Conservation (phyloP, 1,140 invertebrate species). For the Trachymyrmex septentrionalis region DNA sequence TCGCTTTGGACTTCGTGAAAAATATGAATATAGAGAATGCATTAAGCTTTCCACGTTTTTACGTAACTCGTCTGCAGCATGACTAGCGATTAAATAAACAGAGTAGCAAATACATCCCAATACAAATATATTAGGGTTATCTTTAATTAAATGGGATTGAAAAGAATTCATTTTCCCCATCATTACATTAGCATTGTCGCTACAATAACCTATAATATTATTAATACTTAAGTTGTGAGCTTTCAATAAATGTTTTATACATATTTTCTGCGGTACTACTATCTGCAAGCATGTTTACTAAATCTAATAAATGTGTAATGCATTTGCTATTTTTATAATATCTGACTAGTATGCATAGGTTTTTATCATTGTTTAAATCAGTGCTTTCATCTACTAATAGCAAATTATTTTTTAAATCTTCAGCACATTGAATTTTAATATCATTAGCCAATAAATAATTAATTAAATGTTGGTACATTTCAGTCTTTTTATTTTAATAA, state of each 20-base stretch:
- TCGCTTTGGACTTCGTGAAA: background rate
- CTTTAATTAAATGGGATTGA: background rate
- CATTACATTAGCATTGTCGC: background rate
- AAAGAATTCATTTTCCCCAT: background rate
- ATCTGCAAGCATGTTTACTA: background rate
- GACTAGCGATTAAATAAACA: background rate
- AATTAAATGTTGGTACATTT: no score
- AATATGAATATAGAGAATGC: conserved; percentile 1
- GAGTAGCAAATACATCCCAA: background rate
- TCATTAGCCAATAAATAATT: no score
- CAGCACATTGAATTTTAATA: no score
- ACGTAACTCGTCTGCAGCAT: background rate
- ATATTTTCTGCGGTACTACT: background rate
- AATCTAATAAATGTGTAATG: background rate
- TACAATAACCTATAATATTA: background rate
- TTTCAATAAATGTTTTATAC: background rate
- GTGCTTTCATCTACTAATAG: no score
- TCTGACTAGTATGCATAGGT: background rate
- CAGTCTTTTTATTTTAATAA: no score
- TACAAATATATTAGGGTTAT: background rate
- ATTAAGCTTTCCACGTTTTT: background rate
- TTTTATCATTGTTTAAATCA: background rate
- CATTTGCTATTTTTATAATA: background rate
- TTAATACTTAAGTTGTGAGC: background rate
- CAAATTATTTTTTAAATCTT: no score